Evolutionary conservation across 2,797 vertebrate species (phyloP), one percentile per base, ranked within the genome.

Genomic region (Ctenosaura bakeri): DNA sequence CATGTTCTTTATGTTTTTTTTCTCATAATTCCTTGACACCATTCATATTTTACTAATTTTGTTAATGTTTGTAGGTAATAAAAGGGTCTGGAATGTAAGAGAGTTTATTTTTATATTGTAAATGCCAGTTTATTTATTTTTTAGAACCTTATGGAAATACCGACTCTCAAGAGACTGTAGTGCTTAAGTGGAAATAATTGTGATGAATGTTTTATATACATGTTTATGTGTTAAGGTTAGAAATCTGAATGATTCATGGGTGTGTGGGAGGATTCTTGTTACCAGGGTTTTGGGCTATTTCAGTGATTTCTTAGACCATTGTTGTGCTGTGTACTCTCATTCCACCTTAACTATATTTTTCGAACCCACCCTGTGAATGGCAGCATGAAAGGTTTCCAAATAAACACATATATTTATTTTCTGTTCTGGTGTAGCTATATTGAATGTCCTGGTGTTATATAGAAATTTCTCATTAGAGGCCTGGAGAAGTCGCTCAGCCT

Each of bases 121-220:
- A 56, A 76, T 46, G 18, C 10, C 80, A 46, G 59, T 88, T 38
- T n/a, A 52, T 54, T 50, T 38, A 88, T 69, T 69, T 32, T 32
- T 69, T n/a, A 85, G 69, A 83, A 83, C 10, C 26, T 24, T 74
- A 88, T 50, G 38, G 52, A 83, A 83, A 76, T 64, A 62, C 82
- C 59, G 52, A 83, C 52, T 46, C 77, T 32, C 64, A 80, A 50
- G 32, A 69, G 42, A 50, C n/a, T 62, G 29, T 35, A 88, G 35
- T 32, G 35, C 6, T 83, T 74, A 88, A 83, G 52, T 16, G 20
- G 80, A 62, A 74, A 62, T 83, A 83, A 74, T 76, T 88, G 52
- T 54, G 50, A 88, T 88, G 78, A 88, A 82, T 73, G 50, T 66
- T 71, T 52, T 87, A 76, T 87, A 29, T 26, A 32, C 64, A 35